phyloP scores from a whole-genome alignment of 1,140 invertebrate genomes.

The Drosophila miranda region DNA sequence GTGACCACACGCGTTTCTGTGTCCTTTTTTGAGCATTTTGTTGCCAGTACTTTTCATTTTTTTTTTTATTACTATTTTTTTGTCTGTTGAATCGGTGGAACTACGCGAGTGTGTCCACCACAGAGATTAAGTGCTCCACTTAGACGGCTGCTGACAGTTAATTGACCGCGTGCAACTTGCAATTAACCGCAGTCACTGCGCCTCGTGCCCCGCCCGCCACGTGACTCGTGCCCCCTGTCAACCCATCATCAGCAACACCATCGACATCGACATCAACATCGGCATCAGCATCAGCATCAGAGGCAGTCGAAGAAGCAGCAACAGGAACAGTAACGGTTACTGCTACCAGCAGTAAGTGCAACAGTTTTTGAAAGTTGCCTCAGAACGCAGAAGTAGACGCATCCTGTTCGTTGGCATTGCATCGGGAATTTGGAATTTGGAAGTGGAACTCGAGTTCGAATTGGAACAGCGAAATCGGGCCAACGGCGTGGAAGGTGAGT shows the following conservation, averaged over 20 bases:
- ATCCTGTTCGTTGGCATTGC: slow-evolving; percentile 56
- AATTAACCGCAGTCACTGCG: slow-evolving; percentile 44
- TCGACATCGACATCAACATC: too few species aligned
- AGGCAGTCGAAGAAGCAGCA: slow-evolving; percentile 3
- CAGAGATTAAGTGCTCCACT: slow-evolving; percentile 30
- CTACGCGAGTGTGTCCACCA: too few species aligned
- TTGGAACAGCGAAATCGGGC: slow-evolving; percentile 38
- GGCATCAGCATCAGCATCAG: neutral
- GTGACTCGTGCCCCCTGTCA: too few species aligned
- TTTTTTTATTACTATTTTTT: slow-evolving; percentile 21
- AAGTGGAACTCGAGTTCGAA: slow-evolving; percentile 52
- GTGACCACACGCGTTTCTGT: slow-evolving; percentile 24
- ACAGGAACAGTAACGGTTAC: slow-evolving; percentile 16
- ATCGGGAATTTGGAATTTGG: slow-evolving; percentile 35
- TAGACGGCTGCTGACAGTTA: slow-evolving; percentile 30
- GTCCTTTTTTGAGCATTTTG: slow-evolving; percentile 25
- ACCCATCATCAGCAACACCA: too few species aligned
- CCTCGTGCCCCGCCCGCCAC: neutral
- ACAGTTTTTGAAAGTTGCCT: slow-evolving; percentile 73
- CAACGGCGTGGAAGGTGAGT: slow-evolving; percentile 51
- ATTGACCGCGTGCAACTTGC: slow-evolving; percentile 46
- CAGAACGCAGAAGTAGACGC: slow-evolving; percentile 35
- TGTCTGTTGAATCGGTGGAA: slow-evolving; percentile 13
- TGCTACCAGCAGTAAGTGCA: slow-evolving; percentile 28
- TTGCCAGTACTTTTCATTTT: neutral